These are phyloP conservation scores for Saccostrea cuccullata DNA, from an alignment of 1,140 invertebrate genomes.

Conservation along the genomic window DNA sequence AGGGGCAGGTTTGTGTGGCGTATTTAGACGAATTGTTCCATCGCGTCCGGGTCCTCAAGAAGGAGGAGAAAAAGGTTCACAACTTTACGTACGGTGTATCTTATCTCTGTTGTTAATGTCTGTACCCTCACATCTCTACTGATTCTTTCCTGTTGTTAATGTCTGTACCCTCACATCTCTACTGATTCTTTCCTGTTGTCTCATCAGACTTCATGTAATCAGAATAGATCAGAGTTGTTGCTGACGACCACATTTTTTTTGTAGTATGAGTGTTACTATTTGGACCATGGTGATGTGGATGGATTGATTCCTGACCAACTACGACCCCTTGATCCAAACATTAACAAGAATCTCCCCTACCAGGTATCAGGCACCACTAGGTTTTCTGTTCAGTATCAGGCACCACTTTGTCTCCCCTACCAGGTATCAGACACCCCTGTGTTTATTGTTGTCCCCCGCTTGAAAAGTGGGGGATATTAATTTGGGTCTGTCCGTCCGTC, in stretches of 20 bases:
- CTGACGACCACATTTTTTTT: background rate
- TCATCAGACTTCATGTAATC: too few species aligned
- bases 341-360: conserved; percentile 58
- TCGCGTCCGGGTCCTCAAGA: conserved; percentile 53
- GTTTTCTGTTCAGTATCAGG: too few species aligned
- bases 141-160: too few species aligned
- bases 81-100: background rate
- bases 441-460: too few species aligned
- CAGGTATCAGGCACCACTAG: conserved; percentile 52
- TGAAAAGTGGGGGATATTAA: too few species aligned
- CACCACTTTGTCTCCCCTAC: too few species aligned
- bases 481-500: too few species aligned
- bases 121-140: too few species aligned
- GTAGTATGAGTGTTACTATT: conserved; percentile 58
- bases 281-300: conserved; percentile 66
- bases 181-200: too few species aligned
- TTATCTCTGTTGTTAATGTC: conserved; percentile 43
- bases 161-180: conserved; percentile 5
- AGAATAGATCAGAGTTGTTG: too few species aligned
- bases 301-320: conserved; percentile 47
- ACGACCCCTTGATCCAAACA: conserved; percentile 45
- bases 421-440: too few species aligned
- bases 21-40: conserved; percentile 59
- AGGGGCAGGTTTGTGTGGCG: conserved; percentile 56
- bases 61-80: conserved; percentile 48